These are phyloP conservation scores for Platorchestia sp. DNA, from an alignment of 1,140 invertebrate species.

Conservation along the genomic window DNA sequence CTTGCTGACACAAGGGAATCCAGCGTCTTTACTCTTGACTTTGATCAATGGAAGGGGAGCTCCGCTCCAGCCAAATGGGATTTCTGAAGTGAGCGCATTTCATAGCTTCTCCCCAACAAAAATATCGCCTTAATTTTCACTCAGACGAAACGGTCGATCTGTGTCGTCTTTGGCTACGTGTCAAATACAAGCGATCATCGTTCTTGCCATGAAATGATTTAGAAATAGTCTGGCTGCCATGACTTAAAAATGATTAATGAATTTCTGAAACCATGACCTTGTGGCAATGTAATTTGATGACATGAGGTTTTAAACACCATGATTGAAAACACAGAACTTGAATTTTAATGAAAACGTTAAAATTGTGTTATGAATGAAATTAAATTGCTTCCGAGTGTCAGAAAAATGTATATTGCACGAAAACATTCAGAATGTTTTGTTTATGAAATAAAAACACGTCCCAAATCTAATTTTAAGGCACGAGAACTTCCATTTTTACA, in stretches of 20 bases:
- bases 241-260: neutral
- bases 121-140: constrained; percentile 45
- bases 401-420: neutral
- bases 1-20: constrained; percentile 52
- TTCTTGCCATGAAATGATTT: neutral
- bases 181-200: neutral
- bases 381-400: neutral
- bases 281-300: neutral
- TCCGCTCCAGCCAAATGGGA: constrained; percentile 31
- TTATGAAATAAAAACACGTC: neutral
- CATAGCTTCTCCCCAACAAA: constrained; percentile 15
- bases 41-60: constrained; percentile 40
- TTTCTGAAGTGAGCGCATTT: constrained; percentile 43
- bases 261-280: neutral
- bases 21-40: constrained; percentile 10
- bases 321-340: no score
- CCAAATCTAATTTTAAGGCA: neutral
- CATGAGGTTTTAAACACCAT: no score
- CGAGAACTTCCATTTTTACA: neutral
- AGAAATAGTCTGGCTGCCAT: neutral
- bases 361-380: neutral
- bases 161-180: neutral
- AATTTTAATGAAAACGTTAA: neutral
- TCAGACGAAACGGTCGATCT: constrained; percentile 35
- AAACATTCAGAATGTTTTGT: neutral